Evolutionary conservation across 2,797 vertebrate genomes (phyloP).

Genomic region (Xiphophorus birchmanni): DNA sequence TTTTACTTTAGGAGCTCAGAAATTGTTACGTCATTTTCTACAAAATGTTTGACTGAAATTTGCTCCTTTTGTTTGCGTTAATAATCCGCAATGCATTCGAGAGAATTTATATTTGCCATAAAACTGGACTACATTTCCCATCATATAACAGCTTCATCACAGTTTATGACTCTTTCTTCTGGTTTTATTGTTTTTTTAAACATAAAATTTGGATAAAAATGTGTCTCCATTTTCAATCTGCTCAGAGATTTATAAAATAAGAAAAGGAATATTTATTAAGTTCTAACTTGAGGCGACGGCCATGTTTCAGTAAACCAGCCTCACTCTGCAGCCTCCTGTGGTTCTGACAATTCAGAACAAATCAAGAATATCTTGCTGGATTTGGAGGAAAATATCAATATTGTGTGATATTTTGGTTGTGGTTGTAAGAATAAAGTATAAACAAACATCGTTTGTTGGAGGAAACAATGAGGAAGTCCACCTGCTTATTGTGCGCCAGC

Average conservation of each 20-base stretch:
- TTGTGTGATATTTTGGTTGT: not conserved
- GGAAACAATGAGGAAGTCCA: constrained; percentile 24
- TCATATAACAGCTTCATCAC: not conserved
- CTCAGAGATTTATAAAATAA: not conserved
- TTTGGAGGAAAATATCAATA: not conserved
- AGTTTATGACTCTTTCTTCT: not conserved
- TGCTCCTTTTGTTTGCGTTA: too few relatives aligned
- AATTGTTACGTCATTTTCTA: too few relatives aligned
- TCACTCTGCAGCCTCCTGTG: not conserved
- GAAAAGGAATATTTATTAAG: not conserved
- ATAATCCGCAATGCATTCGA: too few relatives aligned
- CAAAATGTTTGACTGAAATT: too few relatives aligned
- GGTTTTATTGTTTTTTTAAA: not conserved
- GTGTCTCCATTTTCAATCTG: not conserved
- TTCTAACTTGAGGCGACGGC: not conserved
- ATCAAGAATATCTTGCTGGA: not conserved
- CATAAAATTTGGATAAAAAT: not conserved
- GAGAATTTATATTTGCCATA: not conserved
- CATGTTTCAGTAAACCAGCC: not conserved
- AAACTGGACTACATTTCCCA: not conserved
- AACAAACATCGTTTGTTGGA: not conserved
- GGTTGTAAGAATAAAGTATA: not conserved
- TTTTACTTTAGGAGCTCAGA: too few relatives aligned
- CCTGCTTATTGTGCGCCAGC: constrained; percentile 68
- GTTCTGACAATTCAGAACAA: not conserved